These are phyloP conservation scores for Menidia beryllina DNA, from an alignment of 2,113 vertebrate species.

Conservation along the genomic window DNA sequence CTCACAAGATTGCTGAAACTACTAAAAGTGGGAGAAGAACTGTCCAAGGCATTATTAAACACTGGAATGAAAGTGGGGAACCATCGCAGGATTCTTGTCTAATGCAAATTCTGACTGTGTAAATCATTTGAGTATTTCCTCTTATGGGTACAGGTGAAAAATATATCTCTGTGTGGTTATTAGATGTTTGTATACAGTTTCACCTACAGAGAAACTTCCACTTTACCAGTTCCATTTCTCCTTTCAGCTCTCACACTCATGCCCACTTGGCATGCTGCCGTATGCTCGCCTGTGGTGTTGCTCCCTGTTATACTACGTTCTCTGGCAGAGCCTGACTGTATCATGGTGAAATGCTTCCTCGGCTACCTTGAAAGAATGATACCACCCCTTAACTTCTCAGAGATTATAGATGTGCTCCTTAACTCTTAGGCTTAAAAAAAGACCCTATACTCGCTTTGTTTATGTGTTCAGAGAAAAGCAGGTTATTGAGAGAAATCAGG, in stretches of 20 bases:
- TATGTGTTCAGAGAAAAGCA: constrained; percentile 24
- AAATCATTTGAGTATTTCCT: background rate
- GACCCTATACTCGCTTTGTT: background rate
- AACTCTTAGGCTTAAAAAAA: background rate
- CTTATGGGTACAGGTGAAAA: background rate
- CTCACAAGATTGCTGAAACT: too few species aligned
- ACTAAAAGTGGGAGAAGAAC: too few species aligned
- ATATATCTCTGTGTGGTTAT: background rate
- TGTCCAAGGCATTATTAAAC: too few species aligned
- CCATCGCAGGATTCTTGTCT: background rate
- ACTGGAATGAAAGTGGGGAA: too few species aligned
- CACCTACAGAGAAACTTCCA: constrained; percentile 29
- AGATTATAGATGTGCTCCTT: constrained; percentile 34
- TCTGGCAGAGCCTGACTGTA: constrained; percentile 34
- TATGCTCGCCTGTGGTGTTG: constrained; percentile 23
- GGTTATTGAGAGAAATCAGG: constrained; percentile 34
- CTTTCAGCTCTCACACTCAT: constrained; percentile 33
- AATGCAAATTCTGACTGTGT: background rate
- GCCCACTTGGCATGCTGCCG: constrained; percentile 28
- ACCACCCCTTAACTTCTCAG: constrained; percentile 3
- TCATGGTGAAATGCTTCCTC: constrained; percentile 67
- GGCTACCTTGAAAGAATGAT: constrained; percentile 33
- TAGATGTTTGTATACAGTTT: constrained; percentile 15
- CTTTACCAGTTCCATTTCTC: constrained; percentile 35
- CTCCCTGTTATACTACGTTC: constrained; percentile 19